These are phyloP conservation scores for Sparus aurata DNA, from an alignment of 2,797 vertebrate species.

Conservation along the genomic window DNA sequence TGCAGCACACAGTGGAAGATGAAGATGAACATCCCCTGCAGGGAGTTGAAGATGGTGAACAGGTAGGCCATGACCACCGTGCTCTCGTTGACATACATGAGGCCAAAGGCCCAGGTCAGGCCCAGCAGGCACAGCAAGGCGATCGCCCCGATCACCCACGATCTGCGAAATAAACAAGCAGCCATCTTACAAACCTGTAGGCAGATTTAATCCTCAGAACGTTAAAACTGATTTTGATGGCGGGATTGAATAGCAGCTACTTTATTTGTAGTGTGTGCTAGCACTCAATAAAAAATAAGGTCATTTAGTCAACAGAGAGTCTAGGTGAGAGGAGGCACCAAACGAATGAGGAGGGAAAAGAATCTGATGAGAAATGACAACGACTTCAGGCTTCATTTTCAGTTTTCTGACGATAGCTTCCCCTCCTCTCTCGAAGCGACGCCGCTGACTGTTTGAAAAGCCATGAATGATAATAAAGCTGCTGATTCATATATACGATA, in stretches of 20 bases:
- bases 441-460: conserved; percentile 19
- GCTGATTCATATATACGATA: conserved; percentile 2
- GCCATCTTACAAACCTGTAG: background rate
- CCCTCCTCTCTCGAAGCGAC: conserved; percentile 1
- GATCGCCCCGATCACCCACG: conserved; percentile 98
- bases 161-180: conserved; percentile 82
- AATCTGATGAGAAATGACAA: conserved; percentile 82
- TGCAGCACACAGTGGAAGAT: conserved; percentile 99
- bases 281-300: background rate
- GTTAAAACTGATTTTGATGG: background rate
- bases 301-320: background rate
- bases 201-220: background rate
- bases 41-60: conserved; percentile 99
- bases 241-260: background rate
- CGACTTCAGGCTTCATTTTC: conserved; percentile 42
- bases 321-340: conserved; percentile 15
- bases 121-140: conserved; percentile 97
- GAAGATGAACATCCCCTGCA: conserved; percentile 99
- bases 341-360: conserved; percentile 32
- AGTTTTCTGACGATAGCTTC: conserved; percentile 1
- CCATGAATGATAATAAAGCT: conserved; percentile 12
- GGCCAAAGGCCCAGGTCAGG: conserved; percentile 98
- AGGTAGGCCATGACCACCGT: conserved; percentile 99
- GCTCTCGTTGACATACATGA: conserved; percentile 99
- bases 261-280: background rate